A percentile compares a stretch with the other conserved stretches of the same genome.
Conservation (phyloP, 2,113 vertebrate genomes). For the Scomber colias region DNA sequence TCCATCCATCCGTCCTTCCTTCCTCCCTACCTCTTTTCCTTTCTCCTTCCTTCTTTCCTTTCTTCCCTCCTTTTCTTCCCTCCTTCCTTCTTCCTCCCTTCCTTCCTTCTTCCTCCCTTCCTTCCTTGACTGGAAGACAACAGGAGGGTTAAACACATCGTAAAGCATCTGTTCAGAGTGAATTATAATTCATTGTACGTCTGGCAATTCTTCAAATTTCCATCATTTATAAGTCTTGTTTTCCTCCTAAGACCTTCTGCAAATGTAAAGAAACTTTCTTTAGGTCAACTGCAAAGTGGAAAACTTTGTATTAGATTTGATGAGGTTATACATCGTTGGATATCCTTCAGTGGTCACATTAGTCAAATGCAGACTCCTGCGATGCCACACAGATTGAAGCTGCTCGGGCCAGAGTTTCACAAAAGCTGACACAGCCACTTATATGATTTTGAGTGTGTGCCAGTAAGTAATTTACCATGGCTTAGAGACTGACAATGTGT, state of each 20-base stretch:
- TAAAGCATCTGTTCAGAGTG: conserved; percentile 18
- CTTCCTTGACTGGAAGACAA: too few species aligned
- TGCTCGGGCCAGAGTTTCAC: conserved; percentile 29
- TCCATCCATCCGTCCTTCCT: too few species aligned
- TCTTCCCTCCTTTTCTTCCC: too few species aligned
- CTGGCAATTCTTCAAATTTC: background rate
- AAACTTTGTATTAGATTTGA: background rate
- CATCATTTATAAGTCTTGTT: conserved; percentile 23
- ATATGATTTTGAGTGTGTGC: conserved; percentile 49
- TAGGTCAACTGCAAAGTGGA: background rate
- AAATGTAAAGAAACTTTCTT: conserved; percentile 7
- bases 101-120: too few species aligned
- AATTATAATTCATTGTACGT: background rate
- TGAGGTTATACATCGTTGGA: conserved; percentile 16
- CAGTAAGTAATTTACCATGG: conserved; percentile 55
- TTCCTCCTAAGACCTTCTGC: conserved; percentile 16
- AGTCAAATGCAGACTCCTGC: conserved; percentile 17
- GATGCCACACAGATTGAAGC: conserved; percentile 29
- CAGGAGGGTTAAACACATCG: background rate
- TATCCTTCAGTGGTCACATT: conserved; percentile 6
- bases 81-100: too few species aligned
- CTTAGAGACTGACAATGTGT: conserved; percentile 52
- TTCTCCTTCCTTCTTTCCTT: too few species aligned
- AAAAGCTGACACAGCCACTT: conserved; percentile 42
- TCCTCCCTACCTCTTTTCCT: too few species aligned